phyloP scores from a whole-genome alignment of 2,113 vertebrate genomes.

The Progne subis region DNA sequence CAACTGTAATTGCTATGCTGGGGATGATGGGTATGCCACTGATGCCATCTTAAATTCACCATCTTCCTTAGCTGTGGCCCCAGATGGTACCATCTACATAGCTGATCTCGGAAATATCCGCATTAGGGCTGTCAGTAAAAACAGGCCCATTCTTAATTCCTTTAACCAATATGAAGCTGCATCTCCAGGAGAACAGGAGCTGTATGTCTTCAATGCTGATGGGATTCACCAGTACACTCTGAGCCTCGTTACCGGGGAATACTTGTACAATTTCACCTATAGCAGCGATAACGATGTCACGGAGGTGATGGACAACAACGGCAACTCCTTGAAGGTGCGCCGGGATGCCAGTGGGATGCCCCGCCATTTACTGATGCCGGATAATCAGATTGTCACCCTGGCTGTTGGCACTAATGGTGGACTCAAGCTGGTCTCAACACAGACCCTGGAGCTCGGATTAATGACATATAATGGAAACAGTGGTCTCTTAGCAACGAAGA shows the following conservation, averaged over 20 bases:
- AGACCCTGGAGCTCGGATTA: conserved; percentile 91
- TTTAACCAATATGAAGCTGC: conserved; percentile 93
- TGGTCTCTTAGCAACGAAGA: conserved; percentile 94
- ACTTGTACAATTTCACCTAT: conserved; percentile 95
- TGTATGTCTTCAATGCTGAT: conserved; percentile 93
- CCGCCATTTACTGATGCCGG: conserved; percentile 90
- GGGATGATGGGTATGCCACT: conserved; percentile 95
- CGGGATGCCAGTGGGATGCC: conserved; percentile 86
- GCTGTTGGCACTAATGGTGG: conserved; percentile 87
- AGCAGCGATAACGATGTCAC: conserved; percentile 85
- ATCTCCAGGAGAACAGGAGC: conserved; percentile 93
- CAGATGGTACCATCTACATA: conserved; percentile 94
- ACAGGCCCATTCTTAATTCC: conserved; percentile 83
- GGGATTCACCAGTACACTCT: conserved; percentile 95
- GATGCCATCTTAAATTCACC: conserved; percentile 96
- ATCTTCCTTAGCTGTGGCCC: conserved; percentile 92
- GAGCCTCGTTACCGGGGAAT: conserved; percentile 94
- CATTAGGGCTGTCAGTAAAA: conserved; percentile 92
- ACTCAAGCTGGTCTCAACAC: conserved; percentile 88
- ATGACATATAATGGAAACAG: conserved; percentile 93
- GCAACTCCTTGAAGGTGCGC: conserved; percentile 91
- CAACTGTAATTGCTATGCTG: conserved; percentile 97
- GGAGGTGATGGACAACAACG: conserved; percentile 88
- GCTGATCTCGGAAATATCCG: conserved; percentile 98
- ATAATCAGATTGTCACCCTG: conserved; percentile 94